Percentiles rank a stretch among this genome's conserved stretches.
Conservation (phyloP, 2,888 invertebrate genomes). For the Xylocampa areola region DNA sequence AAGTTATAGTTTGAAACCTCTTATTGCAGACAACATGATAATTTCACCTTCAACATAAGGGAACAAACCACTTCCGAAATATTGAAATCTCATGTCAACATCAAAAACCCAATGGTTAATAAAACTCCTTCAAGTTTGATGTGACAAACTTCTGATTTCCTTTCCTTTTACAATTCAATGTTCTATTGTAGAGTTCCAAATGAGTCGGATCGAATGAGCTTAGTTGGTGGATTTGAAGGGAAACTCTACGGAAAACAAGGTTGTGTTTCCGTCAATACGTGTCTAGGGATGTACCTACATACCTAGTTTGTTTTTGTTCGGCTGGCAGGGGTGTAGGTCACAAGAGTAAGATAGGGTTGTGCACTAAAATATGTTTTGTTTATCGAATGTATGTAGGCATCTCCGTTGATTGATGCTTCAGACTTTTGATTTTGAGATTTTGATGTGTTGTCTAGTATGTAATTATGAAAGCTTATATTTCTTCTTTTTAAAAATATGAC, state of each 20-base stretch:
- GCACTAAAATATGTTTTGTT: not conserved
- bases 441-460: no score
- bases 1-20: no score
- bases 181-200: constrained; percentile 20
- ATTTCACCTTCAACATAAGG: constrained; percentile 1
- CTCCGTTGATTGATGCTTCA: no score
- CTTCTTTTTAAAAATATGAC: no score
- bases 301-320: constrained; percentile 46
- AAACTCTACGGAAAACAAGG: constrained; percentile 66
- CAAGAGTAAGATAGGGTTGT: constrained; percentile 33
- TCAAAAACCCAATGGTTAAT: constrained; percentile 2
- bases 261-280: constrained; percentile 60
- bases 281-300: constrained; percentile 38
- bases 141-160: constrained; percentile 21
- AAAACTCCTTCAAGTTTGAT: constrained; percentile 26
- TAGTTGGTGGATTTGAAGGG: constrained; percentile 47
- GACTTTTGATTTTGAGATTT: no score
- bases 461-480: no score
- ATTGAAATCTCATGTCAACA: not conserved
- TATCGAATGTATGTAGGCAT: no score
- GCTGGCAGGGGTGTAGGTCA: constrained; percentile 46
- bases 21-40: no score
- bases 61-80: not conserved
- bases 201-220: constrained; percentile 40
- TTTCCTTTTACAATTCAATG: constrained; percentile 17